phyloP scores from a whole-genome alignment of 2,797 vertebrate genomes.

The Aplochiton taeniatus region DNA sequence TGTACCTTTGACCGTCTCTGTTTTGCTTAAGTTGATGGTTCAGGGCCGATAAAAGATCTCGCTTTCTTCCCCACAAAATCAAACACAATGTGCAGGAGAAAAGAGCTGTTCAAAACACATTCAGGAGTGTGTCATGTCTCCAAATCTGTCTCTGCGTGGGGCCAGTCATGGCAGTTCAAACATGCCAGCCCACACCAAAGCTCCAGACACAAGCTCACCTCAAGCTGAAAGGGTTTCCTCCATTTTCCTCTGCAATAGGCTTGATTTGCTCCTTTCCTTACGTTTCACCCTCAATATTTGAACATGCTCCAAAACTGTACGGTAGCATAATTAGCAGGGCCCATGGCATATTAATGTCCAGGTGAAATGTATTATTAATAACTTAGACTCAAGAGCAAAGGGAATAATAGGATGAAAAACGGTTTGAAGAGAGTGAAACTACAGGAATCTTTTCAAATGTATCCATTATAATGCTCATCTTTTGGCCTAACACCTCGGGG shows the following conservation, averaged over 20 bases:
- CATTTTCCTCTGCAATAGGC: background rate
- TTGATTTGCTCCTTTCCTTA: no score
- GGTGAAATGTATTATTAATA: no score
- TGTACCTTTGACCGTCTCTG: constrained; percentile 50
- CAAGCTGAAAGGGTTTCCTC: background rate
- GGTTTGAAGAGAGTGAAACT: background rate
- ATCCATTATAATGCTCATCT: background rate
- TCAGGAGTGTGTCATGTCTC: constrained; percentile 52
- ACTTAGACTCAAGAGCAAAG: no score
- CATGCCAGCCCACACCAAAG: constrained; percentile 14
- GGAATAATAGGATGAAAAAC: background rate
- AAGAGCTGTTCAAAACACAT: constrained; percentile 44
- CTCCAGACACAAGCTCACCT: background rate
- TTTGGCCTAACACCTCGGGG: constrained; percentile 33
- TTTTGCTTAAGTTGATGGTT: constrained; percentile 50
- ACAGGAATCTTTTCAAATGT: background rate
- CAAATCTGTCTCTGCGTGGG: constrained; percentile 46
- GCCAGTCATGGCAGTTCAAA: constrained; percentile 17
- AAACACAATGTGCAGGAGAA: constrained; percentile 53
- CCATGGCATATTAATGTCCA: no score
- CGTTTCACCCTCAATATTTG: no score
- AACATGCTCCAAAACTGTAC: no score
- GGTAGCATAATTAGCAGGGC: no score
- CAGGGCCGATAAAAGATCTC: constrained; percentile 56
- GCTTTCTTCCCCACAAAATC: constrained; percentile 51